Base-by-base conservation (phyloP, 2,797 vertebrate species). In the Anguilla anguilla region DNA sequence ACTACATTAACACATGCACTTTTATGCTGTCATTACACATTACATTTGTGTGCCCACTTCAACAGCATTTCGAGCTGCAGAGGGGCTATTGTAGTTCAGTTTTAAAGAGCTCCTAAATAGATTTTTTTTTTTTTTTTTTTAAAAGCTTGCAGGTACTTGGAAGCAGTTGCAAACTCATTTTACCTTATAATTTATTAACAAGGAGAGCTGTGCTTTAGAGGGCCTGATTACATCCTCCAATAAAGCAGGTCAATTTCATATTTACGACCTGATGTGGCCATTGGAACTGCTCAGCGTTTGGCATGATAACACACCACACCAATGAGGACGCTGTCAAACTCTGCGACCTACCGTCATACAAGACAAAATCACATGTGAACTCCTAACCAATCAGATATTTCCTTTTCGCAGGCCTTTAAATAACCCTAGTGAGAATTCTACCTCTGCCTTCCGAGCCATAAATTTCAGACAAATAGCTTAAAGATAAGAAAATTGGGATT, bases 171-270 rank as follows among this genome's bases (percentile, higher is more conserved):
- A 46, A 46, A 79, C 74, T 79, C 74, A 79, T 79, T 43, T 79
- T 79, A 6, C 74, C 11, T 19, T 6, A 79, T 79, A 43, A 79
- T 46, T 43, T 46, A 79, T 79, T 79, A 43, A 43, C 31, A 79
- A 79, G 74, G 11, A 39, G 22, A 46, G 39, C 74, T 35, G 31
- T 43, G 74, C 39, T 6, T 79, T 79, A 2, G 59, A 39, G 74
- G 39, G 39, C 69, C 39, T 79, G 74, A 79, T 79, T 43, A 79
- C 39, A 43, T 22, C 19, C 74, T 79, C 35, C 17, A 46, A 74
- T 35, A 74, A 74, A 74, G 69, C 69, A 74, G 69, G 28, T 35
- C 69, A 74, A 74, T 74, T 74, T 35, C 35, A 74, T 74, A 74
- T 74, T 79, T 79, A 43, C 17, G 15, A 79, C 35, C 17, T 46